These are phyloP conservation scores for Ptilonorhynchus violaceus DNA, from an alignment of 2,113 vertebrate genomes.

Conservation along the genomic window DNA sequence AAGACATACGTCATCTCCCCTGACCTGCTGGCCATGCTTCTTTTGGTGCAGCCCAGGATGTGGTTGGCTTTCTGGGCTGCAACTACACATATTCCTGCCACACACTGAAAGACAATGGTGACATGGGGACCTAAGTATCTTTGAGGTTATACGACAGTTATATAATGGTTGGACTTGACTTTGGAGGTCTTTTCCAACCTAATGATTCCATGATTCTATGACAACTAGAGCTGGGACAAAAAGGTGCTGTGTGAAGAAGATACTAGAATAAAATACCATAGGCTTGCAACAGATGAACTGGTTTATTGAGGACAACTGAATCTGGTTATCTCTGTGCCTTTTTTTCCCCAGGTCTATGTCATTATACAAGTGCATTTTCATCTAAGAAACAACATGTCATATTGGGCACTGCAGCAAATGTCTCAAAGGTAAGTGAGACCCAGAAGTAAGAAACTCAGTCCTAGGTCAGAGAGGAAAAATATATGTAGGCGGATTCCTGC, in stretches of 20 bases:
- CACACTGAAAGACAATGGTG: background rate
- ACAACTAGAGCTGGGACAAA: background rate
- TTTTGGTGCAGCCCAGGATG: background rate
- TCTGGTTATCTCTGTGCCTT: background rate
- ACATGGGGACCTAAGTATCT: background rate
- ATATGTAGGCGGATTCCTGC: background rate
- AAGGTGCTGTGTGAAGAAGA: background rate
- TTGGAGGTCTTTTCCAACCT: background rate
- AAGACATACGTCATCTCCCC: background rate
- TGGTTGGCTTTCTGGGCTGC: background rate
- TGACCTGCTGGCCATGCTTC: background rate
- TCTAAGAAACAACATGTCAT: background rate
- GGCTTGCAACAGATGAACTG: background rate
- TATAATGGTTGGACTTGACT: background rate
- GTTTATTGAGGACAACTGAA: background rate
- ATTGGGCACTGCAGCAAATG: background rate
- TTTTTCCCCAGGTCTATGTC: background rate
- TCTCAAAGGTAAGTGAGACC: background rate
- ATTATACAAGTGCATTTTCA: background rate
- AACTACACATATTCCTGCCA: background rate
- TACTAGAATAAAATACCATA: background rate
- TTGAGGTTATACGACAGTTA: background rate
- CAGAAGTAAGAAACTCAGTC: background rate
- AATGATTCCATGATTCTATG: background rate
- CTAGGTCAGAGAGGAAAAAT: background rate